These are phyloP conservation scores for Oikopleura albicans DNA, from an alignment of 23 tunicate species.

Conservation along the genomic window DNA sequence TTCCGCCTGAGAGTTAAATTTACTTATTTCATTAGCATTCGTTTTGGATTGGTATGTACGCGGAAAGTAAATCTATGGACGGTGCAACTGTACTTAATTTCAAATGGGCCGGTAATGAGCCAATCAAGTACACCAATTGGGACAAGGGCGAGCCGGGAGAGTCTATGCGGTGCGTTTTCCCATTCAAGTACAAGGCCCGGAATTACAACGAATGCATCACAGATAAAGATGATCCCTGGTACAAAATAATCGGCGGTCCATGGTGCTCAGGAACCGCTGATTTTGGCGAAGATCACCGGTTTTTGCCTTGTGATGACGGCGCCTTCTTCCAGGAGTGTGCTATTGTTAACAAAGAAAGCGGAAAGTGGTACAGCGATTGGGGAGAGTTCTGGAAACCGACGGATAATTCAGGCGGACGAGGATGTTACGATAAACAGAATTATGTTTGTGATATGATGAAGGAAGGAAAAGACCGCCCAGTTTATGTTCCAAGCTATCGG, in stretches of 20 bases:
- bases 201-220: neutral
- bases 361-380: slow-evolving; percentile 1
- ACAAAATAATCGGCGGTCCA: neutral
- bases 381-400: slow-evolving; percentile 13
- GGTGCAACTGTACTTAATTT: neutral
- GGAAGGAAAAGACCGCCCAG: neutral
- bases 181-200: neutral
- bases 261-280: slow-evolving; percentile 1
- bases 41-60: neutral
- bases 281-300: neutral
- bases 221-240: neutral
- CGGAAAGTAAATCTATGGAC: neutral
- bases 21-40: neutral
- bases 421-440: slow-evolving; percentile 2
- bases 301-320: neutral
- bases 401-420: slow-evolving; percentile 15
- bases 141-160: neutral
- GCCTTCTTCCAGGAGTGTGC: neutral
- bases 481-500: neutral
- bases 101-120: neutral
- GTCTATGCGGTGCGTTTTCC: neutral
- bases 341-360: neutral
- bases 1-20: no score
- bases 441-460: neutral
- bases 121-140: neutral